Evolutionary conservation across 1,140 invertebrate genomes (phyloP).

Genomic region (Lethocerus indicus): DNA sequence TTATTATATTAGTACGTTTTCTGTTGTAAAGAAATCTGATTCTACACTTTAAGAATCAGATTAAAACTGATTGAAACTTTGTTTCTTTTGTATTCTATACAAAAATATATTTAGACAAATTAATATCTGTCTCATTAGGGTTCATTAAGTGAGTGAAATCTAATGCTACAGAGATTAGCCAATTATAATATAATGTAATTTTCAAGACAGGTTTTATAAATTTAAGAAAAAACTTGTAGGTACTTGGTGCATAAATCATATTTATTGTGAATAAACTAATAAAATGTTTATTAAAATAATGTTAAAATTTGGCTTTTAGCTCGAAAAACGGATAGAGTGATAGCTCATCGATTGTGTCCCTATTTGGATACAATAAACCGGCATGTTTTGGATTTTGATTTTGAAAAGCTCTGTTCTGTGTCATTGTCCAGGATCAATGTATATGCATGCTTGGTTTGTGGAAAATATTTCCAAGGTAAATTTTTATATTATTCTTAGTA

Average conservation of each 20-base stretch:
- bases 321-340: conserved; percentile 12
- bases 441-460: conserved; percentile 99
- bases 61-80: too few relatives aligned
- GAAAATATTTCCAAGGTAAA: conserved; percentile 91
- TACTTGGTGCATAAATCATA: neutral
- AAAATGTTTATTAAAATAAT: neutral
- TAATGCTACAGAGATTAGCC: neutral
- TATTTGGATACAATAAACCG: conserved; percentile 95
- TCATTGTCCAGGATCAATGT: conserved; percentile 97
- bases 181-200: neutral
- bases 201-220: neutral
- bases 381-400: conserved; percentile 97
- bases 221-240: neutral
- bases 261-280: neutral
- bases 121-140: too few relatives aligned
- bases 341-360: conserved; percentile 48
- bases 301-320: conserved; percentile 13
- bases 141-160: neutral
- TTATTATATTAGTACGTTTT: too few relatives aligned
- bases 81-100: too few relatives aligned
- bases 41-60: too few relatives aligned
- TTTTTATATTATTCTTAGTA: neutral
- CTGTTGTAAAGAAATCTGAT: too few relatives aligned
- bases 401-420: conserved; percentile 98
- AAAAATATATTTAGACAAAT: too few relatives aligned